Percentiles rank a stretch among this genome's conserved stretches.
Evolutionary conservation across 1,140 invertebrate species (phyloP).

Genomic region (Cherax quadricarinatus): DNA sequence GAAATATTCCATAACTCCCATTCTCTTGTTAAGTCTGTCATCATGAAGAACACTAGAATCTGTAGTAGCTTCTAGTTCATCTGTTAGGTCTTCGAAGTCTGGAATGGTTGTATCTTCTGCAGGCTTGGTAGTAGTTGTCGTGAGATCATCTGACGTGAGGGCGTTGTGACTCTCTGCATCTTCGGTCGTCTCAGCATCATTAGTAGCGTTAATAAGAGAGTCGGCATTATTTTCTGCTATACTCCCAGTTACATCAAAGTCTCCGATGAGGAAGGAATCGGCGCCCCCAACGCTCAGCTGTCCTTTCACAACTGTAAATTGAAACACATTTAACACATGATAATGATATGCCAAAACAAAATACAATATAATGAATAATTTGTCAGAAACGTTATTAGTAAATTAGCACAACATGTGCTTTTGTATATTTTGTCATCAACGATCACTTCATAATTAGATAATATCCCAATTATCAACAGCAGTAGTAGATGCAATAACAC

Average conservation of each 20-base stretch:
- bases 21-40: not conserved
- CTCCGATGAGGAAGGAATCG: conserved; percentile 43
- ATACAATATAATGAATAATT: not conserved
- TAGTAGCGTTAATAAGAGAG: not conserved
- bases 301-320: conserved; percentile 39
- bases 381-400: no score
- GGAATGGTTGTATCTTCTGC: conserved; percentile 20
- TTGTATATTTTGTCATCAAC: no score
- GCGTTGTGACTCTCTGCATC: not conserved
- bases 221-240: not conserved
- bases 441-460: no score
- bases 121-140: not conserved
- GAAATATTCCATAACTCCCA: conserved; percentile 1
- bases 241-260: conserved; percentile 28
- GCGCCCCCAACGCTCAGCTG: conserved; percentile 54
- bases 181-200: not conserved
- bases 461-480: no score
- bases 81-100: conserved; percentile 42
- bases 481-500: no score
- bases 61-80: conserved; percentile 18
- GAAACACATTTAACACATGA: not conserved
- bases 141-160: not conserved
- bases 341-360: not conserved
- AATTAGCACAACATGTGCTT: no score
- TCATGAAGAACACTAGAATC: not conserved